phyloP scores from a whole-genome alignment of 1,140 invertebrate genomes.

The Neotoxoptera formosana region DNA sequence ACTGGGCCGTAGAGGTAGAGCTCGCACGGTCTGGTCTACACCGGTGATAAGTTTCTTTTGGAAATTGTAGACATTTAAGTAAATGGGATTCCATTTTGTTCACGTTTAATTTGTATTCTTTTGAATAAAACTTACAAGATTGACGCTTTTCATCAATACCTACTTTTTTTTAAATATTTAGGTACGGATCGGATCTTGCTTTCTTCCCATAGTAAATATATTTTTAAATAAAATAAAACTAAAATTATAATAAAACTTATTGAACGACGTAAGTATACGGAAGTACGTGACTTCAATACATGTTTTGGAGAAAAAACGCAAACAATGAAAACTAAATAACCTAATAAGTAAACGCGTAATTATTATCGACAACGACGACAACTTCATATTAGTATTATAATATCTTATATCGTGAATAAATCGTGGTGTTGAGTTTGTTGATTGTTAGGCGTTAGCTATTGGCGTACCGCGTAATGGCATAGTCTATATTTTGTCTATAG shows the following conservation, averaged over 20 bases:
- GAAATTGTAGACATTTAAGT: not conserved
- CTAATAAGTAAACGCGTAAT: no score
- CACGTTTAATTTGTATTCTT: not conserved
- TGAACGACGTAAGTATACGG: not conserved
- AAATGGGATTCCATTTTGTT: not conserved
- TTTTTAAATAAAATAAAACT: not conserved
- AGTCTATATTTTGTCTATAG: no score
- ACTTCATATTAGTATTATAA: not conserved
- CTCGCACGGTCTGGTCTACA: no score
- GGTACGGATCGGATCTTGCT: not conserved
- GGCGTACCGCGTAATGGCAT: not conserved
- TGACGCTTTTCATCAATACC: not conserved
- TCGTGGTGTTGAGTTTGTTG: not conserved
- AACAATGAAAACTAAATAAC: not conserved
- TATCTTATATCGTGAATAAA: not conserved
- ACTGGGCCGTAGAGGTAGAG: no score
- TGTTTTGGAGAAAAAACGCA: not conserved
- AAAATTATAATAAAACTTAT: not conserved
- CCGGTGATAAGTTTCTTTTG: not conserved
- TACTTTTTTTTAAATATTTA: not conserved
- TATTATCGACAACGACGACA: no score
- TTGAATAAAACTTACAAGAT: not conserved
- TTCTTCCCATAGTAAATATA: not conserved
- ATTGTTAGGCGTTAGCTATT: not conserved
- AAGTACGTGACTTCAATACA: not conserved